Evolutionary conservation across 92 coral and sea anemone species (phyloP), one percentile per base, ranked within the genome.

Genomic region (Heliopora coerulea): DNA sequence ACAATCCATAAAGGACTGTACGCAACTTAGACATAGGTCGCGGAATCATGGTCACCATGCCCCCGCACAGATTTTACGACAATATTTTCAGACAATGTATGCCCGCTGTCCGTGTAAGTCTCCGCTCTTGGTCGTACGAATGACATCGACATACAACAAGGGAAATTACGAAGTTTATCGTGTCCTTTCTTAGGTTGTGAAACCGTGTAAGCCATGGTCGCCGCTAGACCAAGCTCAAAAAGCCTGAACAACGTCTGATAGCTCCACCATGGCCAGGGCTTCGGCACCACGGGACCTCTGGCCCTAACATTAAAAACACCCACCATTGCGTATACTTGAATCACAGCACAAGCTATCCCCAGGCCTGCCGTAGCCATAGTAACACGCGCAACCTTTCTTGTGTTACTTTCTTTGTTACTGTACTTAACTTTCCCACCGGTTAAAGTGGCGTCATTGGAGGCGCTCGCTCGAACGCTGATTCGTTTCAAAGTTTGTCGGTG

Each of bases 191-290:
- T 70, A 30, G 90, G 89, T 32, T 89, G 91, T 34, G 80, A 73
- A 46, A 92, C 96, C 17, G 88, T 89, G 80, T 92, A 92, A 13
- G 91, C 87, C 32, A 92, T 79, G 1, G 89, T 85, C 54, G 40
- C 41, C 0, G 92, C 96, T 89, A 92, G 80, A 26, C 77, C 88
- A 27, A 92, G 86, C 80, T 92, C 97, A 17, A 81, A 84, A 11
- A 89, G 56, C 15, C 97, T 88, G 79, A 87, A 92, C 1, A 80
- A 57, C 12, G 96, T 87, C 73, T 89, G 90, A 40, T 87, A 92
- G 11, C 49, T 82, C 82, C 82, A 83, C 97, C 97, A 92, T 8
- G 96, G 97, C 97, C 97, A 92, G 5, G 96, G 92, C 1, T 85
- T 62, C 17, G 91, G 91, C 42, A 10, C 1, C 3, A 24, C 1